Evolutionary conservation across 2,888 invertebrate genomes (phyloP).

Genomic region (Zonitis immaculata): DNA sequence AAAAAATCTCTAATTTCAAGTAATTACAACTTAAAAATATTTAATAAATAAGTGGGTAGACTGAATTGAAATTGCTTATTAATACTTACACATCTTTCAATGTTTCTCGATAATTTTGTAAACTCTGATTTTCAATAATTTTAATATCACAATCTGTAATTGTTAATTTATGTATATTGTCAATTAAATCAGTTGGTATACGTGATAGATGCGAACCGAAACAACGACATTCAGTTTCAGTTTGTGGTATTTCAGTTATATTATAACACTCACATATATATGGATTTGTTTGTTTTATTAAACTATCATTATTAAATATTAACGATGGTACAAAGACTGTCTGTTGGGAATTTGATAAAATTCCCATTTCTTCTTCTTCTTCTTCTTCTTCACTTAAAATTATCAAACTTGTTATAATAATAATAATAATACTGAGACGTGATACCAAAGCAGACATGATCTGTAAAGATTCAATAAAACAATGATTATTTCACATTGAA

Average conservation of each 20-base stretch:
- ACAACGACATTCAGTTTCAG: constrained; percentile 39
- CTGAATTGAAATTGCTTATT: too few species aligned
- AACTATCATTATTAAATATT: background rate
- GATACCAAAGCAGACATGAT: constrained; percentile 7
- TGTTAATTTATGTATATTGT: constrained; percentile 37
- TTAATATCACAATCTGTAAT: constrained; percentile 43
- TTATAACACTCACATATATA: constrained; percentile 35
- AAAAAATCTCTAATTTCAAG: background rate
- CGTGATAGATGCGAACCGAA: constrained; percentile 35
- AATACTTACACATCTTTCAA: constrained; percentile 47
- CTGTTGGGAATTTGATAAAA: constrained; percentile 1
- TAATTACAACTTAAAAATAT: background rate
- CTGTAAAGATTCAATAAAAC: constrained; percentile 5
- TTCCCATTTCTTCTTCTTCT: background rate
- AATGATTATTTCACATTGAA: too few species aligned
- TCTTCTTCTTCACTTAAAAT: background rate
- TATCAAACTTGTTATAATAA: constrained; percentile 1
- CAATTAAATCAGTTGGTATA: constrained; percentile 39
- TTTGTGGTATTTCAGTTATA: constrained; percentile 26
- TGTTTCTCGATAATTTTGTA: constrained; percentile 41
- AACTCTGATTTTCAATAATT: constrained; percentile 34
- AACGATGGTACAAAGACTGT: constrained; percentile 13
- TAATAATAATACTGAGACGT: background rate
- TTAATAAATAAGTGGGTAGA: too few species aligned
- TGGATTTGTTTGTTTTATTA: constrained; percentile 3